Evolutionary conservation across 2,888 invertebrate genomes (phyloP), one percentile per base, ranked within the genome.

Genomic region (Hyalella azteca): DNA sequence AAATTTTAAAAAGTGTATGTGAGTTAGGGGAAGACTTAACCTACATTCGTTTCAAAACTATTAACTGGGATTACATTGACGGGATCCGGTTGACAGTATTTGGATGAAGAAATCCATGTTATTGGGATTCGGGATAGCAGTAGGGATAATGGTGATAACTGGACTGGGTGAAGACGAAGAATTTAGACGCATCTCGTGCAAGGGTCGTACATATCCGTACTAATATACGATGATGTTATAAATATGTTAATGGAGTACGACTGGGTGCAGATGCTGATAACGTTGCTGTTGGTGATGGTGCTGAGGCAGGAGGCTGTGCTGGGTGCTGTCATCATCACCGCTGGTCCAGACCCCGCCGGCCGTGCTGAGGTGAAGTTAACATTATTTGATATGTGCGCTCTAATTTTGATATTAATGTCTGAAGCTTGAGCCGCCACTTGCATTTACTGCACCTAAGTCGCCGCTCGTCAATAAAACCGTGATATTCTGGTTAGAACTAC

Each of bases 291-390:
- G 39, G 11, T 66, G 66, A 4, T 22, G 66, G 39, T 19, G 1
- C 36, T 36, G 66, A 13, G 66, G 7, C 36, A 13, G 3, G 39
- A 2, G n/a, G 13, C 19, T 32, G 66, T 66, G 66, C 36, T 36
- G 39, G 66, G 66, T 19, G 66, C 66, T 39, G 36, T 66, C 36
- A 36, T 66, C 32, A 66, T 66, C 66, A 66, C 66, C 5, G 36
- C 66, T 5, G 66, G 66, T 3, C 66, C 66, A 5, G 66, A 66
- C 39, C 66, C 66, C 3, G 36, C 66, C 1, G 66, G 66, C 5
- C 32, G 66, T 7, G 66, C 66, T 5, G 66, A 66, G 66, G 66
- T 66, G 66, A n/a, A n/a, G n/a, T n/a, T n/a, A n/a, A n/a, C n/a
- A n/a, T n/a, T n/a, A n/a, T n/a, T n/a, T n/a, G n/a, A n/a, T n/a